Evolutionary conservation across 2,797 vertebrate species (phyloP).

Genomic region (Ctenopoma kingsleyae): DNA sequence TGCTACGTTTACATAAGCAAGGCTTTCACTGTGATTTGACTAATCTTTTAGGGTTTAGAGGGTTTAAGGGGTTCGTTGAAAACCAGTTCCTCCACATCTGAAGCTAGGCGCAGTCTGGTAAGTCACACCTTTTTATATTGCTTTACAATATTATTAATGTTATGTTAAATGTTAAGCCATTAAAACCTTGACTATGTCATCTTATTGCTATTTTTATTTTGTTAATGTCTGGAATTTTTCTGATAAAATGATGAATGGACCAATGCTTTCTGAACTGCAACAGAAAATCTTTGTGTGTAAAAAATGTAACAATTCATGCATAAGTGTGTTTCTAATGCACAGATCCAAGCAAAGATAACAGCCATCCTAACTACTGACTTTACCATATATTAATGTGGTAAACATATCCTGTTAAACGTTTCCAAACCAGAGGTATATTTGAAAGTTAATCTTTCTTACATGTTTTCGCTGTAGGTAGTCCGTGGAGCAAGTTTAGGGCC

Average conservation of each 20-base stretch:
- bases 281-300: neutral
- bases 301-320: neutral
- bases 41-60: constrained; percentile 47
- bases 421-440: neutral
- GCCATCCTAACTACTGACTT: too few species aligned
- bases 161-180: neutral
- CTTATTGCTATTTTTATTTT: neutral
- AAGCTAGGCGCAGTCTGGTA: constrained; percentile 49
- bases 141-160: neutral
- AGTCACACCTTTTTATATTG: constrained; percentile 42
- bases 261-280: neutral
- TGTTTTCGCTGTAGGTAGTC: constrained; percentile 27
- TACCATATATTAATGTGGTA: too few species aligned
- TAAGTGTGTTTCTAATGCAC: neutral
- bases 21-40: constrained; percentile 60
- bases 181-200: neutral
- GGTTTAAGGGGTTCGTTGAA: constrained; percentile 49
- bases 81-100: constrained; percentile 58
- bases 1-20: constrained; percentile 51
- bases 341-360: too few species aligned
- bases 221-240: neutral
- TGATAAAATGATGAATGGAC: constrained; percentile 3
- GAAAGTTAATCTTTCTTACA: neutral
- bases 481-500: neutral
- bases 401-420: neutral